Conservation (phyloP, 2,888 invertebrate genomes). For the Dasypogon diadema region DNA sequence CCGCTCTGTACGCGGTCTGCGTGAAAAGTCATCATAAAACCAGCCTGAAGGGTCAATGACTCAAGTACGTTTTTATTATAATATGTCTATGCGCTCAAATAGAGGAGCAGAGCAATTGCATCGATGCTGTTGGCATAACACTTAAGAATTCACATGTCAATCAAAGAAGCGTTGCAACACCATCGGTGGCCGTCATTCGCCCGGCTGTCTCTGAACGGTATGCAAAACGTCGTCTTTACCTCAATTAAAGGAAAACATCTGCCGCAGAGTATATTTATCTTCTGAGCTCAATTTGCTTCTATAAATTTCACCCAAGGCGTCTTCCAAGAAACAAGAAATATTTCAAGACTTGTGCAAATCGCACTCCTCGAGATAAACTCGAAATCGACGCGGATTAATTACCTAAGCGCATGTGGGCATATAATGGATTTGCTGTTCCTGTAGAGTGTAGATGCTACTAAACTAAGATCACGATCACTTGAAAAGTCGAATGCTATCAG, state of each 20-base stretch:
- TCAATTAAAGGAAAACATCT: slow-evolving; percentile 39
- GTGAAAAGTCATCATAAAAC: too few relatives aligned
- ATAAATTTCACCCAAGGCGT: neutral
- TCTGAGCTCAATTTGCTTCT: slow-evolving; percentile 16
- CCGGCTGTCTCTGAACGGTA: too few relatives aligned
- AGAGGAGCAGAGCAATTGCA: too few relatives aligned
- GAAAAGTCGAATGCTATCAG: too few relatives aligned
- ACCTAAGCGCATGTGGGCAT: slow-evolving; percentile 16
- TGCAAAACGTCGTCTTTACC: slow-evolving; percentile 19
- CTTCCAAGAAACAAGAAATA: slow-evolving; percentile 2
- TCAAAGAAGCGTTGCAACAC: neutral
- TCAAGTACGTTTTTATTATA: too few relatives aligned
- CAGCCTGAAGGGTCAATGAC: too few relatives aligned
- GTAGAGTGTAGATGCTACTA: too few relatives aligned
- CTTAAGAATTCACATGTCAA: slow-evolving; percentile 51
- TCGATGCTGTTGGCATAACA: neutral
- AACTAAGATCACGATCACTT: neutral
- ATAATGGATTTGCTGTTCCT: slow-evolving; percentile 3
- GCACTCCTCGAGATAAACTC: neutral
- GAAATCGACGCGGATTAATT: slow-evolving; percentile 6
- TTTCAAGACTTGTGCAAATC: neutral
- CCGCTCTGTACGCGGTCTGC: neutral
- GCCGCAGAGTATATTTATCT: slow-evolving; percentile 29
- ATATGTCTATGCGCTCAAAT: too few relatives aligned
- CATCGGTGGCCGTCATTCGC: neutral